A percentile compares a stretch with the other conserved stretches of the same genome.
Conservation (phyloP, 2,113 vertebrate species). For the Zosterops hypoxanthus region DNA sequence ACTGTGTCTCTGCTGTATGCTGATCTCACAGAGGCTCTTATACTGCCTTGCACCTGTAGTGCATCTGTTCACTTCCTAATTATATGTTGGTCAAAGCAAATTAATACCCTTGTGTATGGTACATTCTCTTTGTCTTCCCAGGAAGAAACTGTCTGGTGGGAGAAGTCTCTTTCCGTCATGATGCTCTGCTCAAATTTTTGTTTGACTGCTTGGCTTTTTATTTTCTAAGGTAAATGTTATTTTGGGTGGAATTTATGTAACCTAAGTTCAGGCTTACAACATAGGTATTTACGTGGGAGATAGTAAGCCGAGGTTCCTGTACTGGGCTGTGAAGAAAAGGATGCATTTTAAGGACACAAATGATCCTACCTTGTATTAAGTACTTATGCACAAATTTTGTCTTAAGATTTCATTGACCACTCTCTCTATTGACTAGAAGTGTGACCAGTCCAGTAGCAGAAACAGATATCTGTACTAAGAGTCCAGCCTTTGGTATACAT, state of each 20-base stretch:
- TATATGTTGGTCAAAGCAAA: neutral
- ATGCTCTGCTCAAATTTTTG: neutral
- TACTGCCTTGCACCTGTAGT: neutral
- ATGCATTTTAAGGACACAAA: neutral
- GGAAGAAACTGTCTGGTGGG: neutral
- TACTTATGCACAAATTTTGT: neutral
- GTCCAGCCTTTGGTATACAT: neutral
- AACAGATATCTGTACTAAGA: neutral
- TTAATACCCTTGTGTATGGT: neutral
- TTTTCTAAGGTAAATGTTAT: neutral
- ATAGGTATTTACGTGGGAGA: neutral
- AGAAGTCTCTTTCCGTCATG: neutral
- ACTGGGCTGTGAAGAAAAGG: neutral
- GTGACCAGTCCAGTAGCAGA: neutral
- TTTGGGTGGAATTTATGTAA: neutral
- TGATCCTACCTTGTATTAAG: neutral
- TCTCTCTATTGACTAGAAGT: neutral
- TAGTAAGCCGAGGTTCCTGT: neutral
- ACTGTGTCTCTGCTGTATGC: neutral
- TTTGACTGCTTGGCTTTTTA: neutral
- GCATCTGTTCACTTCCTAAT: neutral
- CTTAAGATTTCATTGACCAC: neutral
- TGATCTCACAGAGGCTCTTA: neutral
- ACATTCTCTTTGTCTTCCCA: neutral
- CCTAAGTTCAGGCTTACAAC: neutral